Base-by-base conservation (phyloP, 2,113 vertebrate species). In the Ictalurus furcatus region DNA sequence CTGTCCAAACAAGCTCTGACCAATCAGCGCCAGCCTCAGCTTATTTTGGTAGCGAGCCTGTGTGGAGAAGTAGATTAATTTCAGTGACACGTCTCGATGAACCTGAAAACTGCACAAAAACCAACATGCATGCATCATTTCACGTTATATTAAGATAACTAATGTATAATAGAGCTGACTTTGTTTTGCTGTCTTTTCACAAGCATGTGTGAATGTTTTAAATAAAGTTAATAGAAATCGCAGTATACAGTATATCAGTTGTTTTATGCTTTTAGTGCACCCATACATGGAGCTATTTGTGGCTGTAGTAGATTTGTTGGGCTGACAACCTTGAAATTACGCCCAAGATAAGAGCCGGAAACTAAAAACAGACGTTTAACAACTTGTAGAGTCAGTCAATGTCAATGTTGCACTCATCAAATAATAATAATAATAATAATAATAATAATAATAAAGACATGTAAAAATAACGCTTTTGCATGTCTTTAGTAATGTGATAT, bases 1-100 rank as follows among this genome's bases (percentile, higher is more conserved):
- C 95, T 99, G 98, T 71, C 98, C 98, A 88, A 99, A 99, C 89
- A 98, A 90, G 92, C 98, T 99, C 95, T 99, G 98, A 67, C 98
- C 98, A 92, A 99, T 99, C 59, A 99, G 95, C 30, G 98, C 98
- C 74, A 99, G 93, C 84, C 96, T 98, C 25, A 99, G 95, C 90
- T 98, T 98, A 90, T 96, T 97, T 95, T 97, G 97, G 91, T 95
- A 96, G 90, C 94, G 95, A 92, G 89, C 91, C 98, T 99, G 94
- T 84, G 86, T 87, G 0, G 88, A 87, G 73, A 21, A 87, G 44
- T 3, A 78, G 48, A 87, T 87, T 4, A 58, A 28, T 69, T 34
- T 54, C 25, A 25, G 3, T 28, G 79, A 81, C 79, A 58, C 19
- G 12, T 23, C 17, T 1, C 1, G 0, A 11, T 9, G 8, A 52